These are phyloP conservation scores for Scophthalmus maximus DNA, from an alignment of 2,113 vertebrate genomes.

Conservation along the genomic window DNA sequence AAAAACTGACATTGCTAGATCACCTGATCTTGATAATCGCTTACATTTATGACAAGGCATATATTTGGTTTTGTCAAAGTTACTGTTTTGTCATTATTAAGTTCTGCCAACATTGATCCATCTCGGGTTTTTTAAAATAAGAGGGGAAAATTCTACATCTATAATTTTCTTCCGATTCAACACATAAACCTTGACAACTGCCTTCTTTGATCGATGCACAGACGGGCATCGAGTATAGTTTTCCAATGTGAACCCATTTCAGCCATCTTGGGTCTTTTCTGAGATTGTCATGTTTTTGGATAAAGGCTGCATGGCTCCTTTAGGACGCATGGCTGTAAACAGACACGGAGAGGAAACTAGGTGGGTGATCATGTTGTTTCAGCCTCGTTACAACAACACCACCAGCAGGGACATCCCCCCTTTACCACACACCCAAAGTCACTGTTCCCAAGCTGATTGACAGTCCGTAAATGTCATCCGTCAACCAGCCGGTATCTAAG, in stretches of 20 bases:
- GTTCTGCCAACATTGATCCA: too few relatives aligned
- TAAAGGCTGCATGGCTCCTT: slow-evolving; percentile 9
- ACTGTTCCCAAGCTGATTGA: slow-evolving; percentile 40
- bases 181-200: background rate
- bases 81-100: slow-evolving; percentile 3
- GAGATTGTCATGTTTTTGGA: slow-evolving; percentile 12
- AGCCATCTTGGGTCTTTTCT: background rate
- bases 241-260: background rate
- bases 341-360: slow-evolving; percentile 59
- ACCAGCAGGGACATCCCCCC: slow-evolving; percentile 31
- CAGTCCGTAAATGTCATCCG: slow-evolving; percentile 58
- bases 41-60: background rate
- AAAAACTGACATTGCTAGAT: too few relatives aligned
- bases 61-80: slow-evolving; percentile 31
- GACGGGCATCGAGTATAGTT: background rate
- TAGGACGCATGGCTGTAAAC: slow-evolving; percentile 37
- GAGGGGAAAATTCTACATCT: too few relatives aligned
- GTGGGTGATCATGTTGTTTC: slow-evolving; percentile 82
- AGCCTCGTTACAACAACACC: slow-evolving; percentile 73
- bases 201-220: background rate
- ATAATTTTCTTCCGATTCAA: too few relatives aligned
- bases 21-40: slow-evolving; percentile 4
- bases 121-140: too few relatives aligned
- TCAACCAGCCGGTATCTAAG: slow-evolving; percentile 30
- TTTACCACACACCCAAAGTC: slow-evolving; percentile 11